Evolutionary conservation across 2,888 invertebrate species (phyloP), one percentile per base, ranked within the genome.

Genomic region (Lasiommata megera): DNA sequence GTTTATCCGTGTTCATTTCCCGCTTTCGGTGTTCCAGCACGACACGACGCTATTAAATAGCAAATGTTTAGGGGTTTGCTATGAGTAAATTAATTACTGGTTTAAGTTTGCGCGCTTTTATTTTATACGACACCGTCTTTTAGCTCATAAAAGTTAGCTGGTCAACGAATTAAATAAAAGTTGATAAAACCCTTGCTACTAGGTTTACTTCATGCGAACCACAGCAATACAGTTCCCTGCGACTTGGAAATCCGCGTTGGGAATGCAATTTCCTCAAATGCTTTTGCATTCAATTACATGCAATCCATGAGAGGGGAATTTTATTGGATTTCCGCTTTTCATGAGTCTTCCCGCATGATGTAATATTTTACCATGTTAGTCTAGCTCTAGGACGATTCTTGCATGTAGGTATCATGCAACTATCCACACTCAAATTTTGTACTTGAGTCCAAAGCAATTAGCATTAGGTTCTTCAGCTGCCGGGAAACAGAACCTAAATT

Each of bases 261-360:
- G 76, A 79, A 83, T 82, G 80, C 79, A 80, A 83, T 81, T 82
- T 78, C 80, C 59, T 61, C 53, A 44, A 53, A 52, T 50, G 41
- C 79, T 60, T 63, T 66, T 58, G 62, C 62, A 62, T 82, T 80
- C 80, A 81, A 83, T 82, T 81, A 82, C 61, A 29, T 16, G 56
- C 55, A 61, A 53, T 50, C 37, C 48, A 41, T n/a, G 54, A 7
- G 37, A 44, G 43, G 23, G 28, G 17, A 38, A 31, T 31, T 50
- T 46, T 53, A 50, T 60, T 43, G 34, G 12, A 37, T 52, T 34
- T 23, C 52, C 28, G 9, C 52, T n/a, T 23, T 36, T 41, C 37
- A 48, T 37, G 23, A 48, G 18, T 14, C 6, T 37, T 23, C 18
- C 11, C 36, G 0, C 11, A 14, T 12, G 37, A 12, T 37, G 37